A percentile compares a stretch with the other conserved stretches of the same genome.
Evolutionary conservation across 2,113 vertebrate species (phyloP).

Genomic region (Paradoxurus hermaphroditus): DNA sequence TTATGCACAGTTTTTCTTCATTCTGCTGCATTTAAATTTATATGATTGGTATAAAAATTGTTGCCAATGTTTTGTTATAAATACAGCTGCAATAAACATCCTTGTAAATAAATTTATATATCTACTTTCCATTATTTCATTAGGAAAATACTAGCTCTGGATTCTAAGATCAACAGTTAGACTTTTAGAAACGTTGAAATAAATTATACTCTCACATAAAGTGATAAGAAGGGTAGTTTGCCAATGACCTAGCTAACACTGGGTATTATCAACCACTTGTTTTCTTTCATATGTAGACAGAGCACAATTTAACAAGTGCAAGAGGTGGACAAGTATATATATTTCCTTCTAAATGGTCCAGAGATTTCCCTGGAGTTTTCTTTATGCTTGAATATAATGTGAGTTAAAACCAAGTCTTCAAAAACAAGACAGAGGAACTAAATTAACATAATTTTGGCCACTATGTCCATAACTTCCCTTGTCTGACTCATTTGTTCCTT

Average conservation of each 20-base stretch:
- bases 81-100: background rate
- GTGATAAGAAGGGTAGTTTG: background rate
- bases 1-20: background rate
- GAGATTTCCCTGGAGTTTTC: background rate
- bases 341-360: background rate
- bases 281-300: background rate
- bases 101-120: background rate
- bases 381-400: background rate
- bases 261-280: background rate
- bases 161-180: background rate
- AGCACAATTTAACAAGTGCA: background rate
- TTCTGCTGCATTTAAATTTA: background rate
- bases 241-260: background rate
- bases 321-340: background rate
- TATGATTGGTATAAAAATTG: background rate
- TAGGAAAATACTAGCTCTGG: background rate
- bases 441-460: background rate
- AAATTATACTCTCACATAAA: background rate
- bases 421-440: background rate
- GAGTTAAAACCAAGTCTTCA: slow-evolving; percentile 8
- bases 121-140: background rate
- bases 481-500: slow-evolving; percentile 13
- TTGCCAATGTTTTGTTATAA: background rate
- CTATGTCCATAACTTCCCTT: background rate
- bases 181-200: slow-evolving; percentile 26